Conservation (phyloP, 2,113 vertebrate species). For the Macaca fascicularis region DNA sequence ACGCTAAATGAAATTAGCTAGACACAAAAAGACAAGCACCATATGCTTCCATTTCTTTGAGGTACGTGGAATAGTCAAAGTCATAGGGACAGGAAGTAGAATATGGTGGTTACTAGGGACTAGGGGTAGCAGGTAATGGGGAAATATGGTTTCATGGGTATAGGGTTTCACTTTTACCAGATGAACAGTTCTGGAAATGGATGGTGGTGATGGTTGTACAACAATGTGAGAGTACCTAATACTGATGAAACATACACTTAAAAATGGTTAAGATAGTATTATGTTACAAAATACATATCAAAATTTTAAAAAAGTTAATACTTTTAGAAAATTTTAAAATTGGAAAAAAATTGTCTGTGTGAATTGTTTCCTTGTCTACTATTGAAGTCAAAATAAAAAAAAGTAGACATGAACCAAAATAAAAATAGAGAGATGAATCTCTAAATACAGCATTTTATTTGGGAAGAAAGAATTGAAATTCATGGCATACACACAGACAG, state of each 20-base stretch:
- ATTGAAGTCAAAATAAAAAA: not conserved
- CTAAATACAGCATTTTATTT: not conserved
- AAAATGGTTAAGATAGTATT: not conserved
- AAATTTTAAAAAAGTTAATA: not conserved
- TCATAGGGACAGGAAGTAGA: not conserved
- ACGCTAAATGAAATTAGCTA: not conserved
- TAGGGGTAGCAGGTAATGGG: not conserved
- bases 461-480: not conserved
- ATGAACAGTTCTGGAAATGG: not conserved
- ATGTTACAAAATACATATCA: not conserved
- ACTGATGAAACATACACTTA: fast-evolving
- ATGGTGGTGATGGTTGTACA: not conserved
- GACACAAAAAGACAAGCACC: not conserved
- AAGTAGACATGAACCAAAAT: not conserved
- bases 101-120: not conserved
- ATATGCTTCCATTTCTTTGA: not conserved
- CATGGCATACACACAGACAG: not conserved
- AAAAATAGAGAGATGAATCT: not conserved
- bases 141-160: too few relatives aligned
- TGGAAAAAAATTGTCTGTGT: not conserved
- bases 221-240: not conserved
- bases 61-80: not conserved
- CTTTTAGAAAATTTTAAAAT: not conserved
- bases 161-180: not conserved
- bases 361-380: not conserved